A percentile compares a stretch with the other conserved stretches of the same genome.
These are phyloP conservation scores for Mystacides longicornis DNA, from an alignment of 2,888 invertebrate genomes.

Conservation along the genomic window DNA sequence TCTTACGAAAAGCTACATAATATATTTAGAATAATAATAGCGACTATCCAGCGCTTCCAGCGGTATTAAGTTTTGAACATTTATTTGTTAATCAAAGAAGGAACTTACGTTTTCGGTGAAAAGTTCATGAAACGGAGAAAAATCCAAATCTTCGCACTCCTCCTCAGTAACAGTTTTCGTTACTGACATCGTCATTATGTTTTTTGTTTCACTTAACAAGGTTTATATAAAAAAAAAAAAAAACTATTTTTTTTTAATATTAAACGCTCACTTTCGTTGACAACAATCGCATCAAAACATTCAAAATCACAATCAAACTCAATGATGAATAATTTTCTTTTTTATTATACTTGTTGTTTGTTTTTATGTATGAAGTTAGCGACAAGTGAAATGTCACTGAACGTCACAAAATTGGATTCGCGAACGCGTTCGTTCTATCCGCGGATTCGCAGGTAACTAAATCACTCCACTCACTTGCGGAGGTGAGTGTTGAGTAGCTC, in stretches of 20 bases:
- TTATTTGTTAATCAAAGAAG: not conserved
- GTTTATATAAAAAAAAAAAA: not conserved
- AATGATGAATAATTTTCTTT: too few species aligned
- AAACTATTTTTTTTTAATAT: not conserved
- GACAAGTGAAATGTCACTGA: not conserved
- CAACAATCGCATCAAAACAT: too few species aligned
- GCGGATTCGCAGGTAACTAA: not conserved
- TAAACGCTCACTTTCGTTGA: too few species aligned
- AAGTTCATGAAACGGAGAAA: not conserved
- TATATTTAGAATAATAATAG: too few species aligned
- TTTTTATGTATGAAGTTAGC: not conserved
- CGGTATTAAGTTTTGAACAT: too few species aligned
- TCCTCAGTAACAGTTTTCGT: not conserved
- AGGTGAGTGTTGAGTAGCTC: too few species aligned
- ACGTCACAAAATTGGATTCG: too few species aligned
- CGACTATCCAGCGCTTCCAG: too few species aligned
- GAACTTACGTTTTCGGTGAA: not conserved
- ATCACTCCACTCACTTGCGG: too few species aligned
- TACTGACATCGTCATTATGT: not conserved
- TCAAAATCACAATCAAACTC: too few species aligned
- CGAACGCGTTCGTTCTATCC: too few species aligned
- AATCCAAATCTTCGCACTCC: conserved; percentile 1
- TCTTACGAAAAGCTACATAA: too few species aligned
- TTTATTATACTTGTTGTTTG: not conserved
- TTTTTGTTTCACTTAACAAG: not conserved